phyloP scores from a whole-genome alignment of 2,113 vertebrate species.

The Stictonetta naevosa region DNA sequence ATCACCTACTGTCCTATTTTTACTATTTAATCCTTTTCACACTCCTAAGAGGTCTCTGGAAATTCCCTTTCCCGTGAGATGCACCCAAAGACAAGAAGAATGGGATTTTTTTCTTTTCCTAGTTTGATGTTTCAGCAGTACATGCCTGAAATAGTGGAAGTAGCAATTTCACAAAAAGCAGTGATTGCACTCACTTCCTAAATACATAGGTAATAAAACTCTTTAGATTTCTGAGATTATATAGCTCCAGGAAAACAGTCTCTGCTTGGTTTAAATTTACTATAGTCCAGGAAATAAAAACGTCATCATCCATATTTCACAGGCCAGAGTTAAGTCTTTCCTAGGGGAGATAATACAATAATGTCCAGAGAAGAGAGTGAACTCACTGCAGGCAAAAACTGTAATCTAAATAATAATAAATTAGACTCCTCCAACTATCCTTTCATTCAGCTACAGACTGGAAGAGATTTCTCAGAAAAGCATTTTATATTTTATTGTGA shows the following conservation, averaged over 20 bases:
- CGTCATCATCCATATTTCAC: neutral
- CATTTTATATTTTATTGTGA: neutral
- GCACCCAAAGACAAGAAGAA: neutral
- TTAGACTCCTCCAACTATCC: neutral
- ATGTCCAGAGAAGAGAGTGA: neutral
- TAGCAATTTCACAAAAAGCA: neutral
- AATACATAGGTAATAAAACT: neutral
- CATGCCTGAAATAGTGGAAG: neutral
- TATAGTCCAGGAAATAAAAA: neutral
- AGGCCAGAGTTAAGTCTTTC: neutral
- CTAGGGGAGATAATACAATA: neutral
- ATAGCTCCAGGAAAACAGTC: neutral
- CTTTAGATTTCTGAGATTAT: neutral
- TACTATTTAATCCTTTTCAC: neutral
- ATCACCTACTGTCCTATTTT: neutral
- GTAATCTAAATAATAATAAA: neutral
- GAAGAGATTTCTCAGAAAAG: neutral
- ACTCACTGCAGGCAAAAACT: neutral
- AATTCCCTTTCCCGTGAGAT: neutral
- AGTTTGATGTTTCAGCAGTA: neutral
- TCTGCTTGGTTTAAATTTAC: neutral
- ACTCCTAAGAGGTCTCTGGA: neutral
- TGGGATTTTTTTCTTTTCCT: neutral
- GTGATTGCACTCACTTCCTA: neutral
- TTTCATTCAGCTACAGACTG: neutral